Base-by-base conservation (phyloP, 2,797 vertebrate species). In the Threskiornis aethiopicus region DNA sequence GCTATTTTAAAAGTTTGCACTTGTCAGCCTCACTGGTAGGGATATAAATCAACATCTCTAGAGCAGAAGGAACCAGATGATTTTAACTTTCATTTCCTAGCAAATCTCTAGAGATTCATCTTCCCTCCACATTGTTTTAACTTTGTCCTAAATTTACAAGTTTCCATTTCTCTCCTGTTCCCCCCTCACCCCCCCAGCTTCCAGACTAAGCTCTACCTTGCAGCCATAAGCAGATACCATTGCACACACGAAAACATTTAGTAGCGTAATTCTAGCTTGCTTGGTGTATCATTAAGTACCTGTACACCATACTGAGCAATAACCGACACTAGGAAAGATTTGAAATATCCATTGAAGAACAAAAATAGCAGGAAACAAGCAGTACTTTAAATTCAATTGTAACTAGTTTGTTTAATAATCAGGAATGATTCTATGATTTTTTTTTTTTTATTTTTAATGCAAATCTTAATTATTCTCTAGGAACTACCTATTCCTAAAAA, bases 11-110 rank as follows among this genome's bases (percentile, higher is more conserved):
- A 93, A 85, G 84, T 52, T 76, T 92, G 71, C 76, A 91, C 82
- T 96, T 95, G 79, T 93, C 94, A 92, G 1, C 70, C 39, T 91
- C 37, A 13, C 78, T 51, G 64, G 78, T 47, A 17, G 3, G 2
- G 4, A 69, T 9, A 95, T 88, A 93, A 97, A 94, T 95, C 86
- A 93, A 55, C 44, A 61, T 33, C 37, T 82, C 76, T 11, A 39
- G 59, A 85, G 59, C 49, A 81, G 55, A 84, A 64, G 54, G 59
- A 92, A 91, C 75, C 52, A 91, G 42, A 89, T 47, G 82, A 95
- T 85, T 94, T 96, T 94, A 96, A 70, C 89, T 83, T 96, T 67
- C 14, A 87, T 96, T 97, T 97, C 94, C 96, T 88, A 95, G 61
- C 47, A 88, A 78, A 78, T 46, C 94, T 90, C 95, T 31, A 51